These are phyloP conservation scores for Orthosia incerta DNA, from an alignment of 2,888 invertebrate species.

Conservation along the genomic window DNA sequence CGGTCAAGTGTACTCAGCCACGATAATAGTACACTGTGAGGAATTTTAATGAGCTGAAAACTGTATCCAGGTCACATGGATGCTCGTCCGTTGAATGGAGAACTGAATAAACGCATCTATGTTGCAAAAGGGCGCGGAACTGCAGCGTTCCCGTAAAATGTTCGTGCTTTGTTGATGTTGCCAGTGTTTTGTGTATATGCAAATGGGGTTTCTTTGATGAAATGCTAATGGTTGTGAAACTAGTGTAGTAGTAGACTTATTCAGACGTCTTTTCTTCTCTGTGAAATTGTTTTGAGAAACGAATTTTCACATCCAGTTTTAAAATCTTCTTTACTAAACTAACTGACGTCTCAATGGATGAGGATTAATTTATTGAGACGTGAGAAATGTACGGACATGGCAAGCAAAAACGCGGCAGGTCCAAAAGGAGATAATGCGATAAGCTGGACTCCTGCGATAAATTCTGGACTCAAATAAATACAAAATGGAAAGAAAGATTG, in stretches of 20 bases:
- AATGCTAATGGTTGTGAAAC: neutral
- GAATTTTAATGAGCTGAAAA: slow-evolving; percentile 70
- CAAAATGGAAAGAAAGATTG: no score
- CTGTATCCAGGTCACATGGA: slow-evolving; percentile 67
- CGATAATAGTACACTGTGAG: slow-evolving; percentile 60
- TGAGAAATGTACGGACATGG: no score
- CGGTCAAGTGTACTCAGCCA: slow-evolving; percentile 70
- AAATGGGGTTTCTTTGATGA: slow-evolving; percentile 52
- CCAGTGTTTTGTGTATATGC: slow-evolving; percentile 36
- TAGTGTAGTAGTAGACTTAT: slow-evolving; percentile 21
- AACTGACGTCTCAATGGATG: no score
- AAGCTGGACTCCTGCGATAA: no score
- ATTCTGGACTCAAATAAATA: no score
- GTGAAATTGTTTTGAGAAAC: neutral
- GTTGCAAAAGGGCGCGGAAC: slow-evolving; percentile 43
- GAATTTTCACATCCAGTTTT: neutral
- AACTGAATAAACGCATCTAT: slow-evolving; percentile 52
- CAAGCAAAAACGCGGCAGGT: no score
- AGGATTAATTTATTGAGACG: no score
- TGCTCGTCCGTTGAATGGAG: slow-evolving; percentile 51
- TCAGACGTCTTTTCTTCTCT: neutral
- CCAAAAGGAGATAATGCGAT: no score
- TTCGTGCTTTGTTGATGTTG: slow-evolving; percentile 27
- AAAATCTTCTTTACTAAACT: neutral
- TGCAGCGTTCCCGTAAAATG: slow-evolving; percentile 29